Evolutionary conservation across 1,140 invertebrate genomes (phyloP).

Genomic region (Caenorhabditis elegans): WBcel235 BX284604.4:10362501-10363000

Average conservation of each 20-base stretch:
- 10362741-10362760: slow-evolving; percentile 8
- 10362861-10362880: too few species aligned
- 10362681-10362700: slow-evolving; percentile 36
- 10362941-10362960: too few species aligned
- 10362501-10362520: slow-evolving; percentile 37
- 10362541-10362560: slow-evolving; percentile 42
- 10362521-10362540: slow-evolving; percentile 41
- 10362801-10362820: too few species aligned
- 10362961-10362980: too few species aligned
- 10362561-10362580: slow-evolving; percentile 47
- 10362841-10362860: too few species aligned
- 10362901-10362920: too few species aligned
- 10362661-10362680: slow-evolving; percentile 37
- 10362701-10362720: slow-evolving; percentile 35
- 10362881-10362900: too few species aligned
- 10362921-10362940: too few species aligned
- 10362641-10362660: slow-evolving; percentile 44
- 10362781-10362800: too few species aligned
- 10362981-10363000: too few species aligned
- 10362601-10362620: slow-evolving; percentile 17
- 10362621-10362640: slow-evolving; percentile 48
- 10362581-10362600: slow-evolving; percentile 47
- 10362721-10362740: slow-evolving; percentile 19
- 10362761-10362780: neutral
- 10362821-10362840: too few species aligned